These are phyloP conservation scores for Macrophya alboannulata DNA, from an alignment of 2,888 invertebrate genomes.

Conservation along the genomic window DNA sequence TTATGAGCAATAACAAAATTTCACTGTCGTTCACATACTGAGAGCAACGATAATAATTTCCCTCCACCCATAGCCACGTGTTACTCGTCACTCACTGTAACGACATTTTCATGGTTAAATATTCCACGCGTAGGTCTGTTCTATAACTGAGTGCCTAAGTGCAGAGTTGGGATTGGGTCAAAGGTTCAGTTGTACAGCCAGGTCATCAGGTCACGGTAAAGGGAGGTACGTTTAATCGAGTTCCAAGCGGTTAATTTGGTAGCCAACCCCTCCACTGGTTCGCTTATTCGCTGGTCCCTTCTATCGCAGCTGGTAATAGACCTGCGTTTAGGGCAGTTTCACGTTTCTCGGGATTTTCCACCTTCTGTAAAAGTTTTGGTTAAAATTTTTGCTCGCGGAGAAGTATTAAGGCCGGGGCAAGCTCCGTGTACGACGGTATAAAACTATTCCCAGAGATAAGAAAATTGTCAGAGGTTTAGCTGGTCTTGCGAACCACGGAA, in stretches of 20 bases:
- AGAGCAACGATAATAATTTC: neutral
- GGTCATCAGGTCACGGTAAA: slow-evolving; percentile 38
- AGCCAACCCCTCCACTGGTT: slow-evolving; percentile 24
- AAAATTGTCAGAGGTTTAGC: neutral
- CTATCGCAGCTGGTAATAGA: slow-evolving; percentile 4
- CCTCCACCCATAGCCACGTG: neutral
- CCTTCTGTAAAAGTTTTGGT: neutral
- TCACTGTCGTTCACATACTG: neutral
- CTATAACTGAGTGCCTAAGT: slow-evolving; percentile 38
- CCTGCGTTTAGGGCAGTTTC: neutral
- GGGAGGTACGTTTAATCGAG: slow-evolving; percentile 48
- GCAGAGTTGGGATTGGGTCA: slow-evolving; percentile 33
- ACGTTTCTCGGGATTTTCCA: neutral
- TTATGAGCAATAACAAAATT: slow-evolving; percentile 14
- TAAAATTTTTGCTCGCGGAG: neutral
- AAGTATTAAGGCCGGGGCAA: no score
- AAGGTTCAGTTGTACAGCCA: neutral
- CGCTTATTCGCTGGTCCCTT: slow-evolving; percentile 28
- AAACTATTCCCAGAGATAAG: slow-evolving; percentile 12
- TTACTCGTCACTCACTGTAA: neutral
- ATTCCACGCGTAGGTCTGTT: neutral
- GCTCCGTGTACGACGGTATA: neutral
- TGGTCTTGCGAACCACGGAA: neutral
- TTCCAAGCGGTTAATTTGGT: slow-evolving; percentile 49
- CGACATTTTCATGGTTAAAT: neutral